phyloP scores from a whole-genome alignment of 2,888 invertebrate species.

The Polymixis flavicincta region DNA sequence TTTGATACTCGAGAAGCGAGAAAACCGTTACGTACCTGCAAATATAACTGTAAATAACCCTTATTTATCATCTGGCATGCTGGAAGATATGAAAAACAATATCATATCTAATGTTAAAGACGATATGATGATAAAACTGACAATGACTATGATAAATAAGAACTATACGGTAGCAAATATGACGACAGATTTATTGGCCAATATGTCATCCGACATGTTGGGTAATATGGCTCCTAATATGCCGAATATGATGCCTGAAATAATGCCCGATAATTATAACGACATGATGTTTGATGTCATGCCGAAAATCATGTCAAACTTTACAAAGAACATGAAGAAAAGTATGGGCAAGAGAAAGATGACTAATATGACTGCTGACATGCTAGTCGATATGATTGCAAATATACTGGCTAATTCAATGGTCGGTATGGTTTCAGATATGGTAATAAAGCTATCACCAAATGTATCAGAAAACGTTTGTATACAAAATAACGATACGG shows the following conservation, averaged over 20 bases:
- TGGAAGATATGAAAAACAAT: conserved; percentile 53
- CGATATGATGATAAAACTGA: conserved; percentile 52
- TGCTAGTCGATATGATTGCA: conserved; percentile 47
- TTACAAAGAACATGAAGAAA: conserved; percentile 38
- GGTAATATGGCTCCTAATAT: conserved; percentile 41
- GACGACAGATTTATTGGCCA: conserved; percentile 39
- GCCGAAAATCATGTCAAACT: conserved; percentile 45
- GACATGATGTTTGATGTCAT: conserved; percentile 22
- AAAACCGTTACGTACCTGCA: conserved; percentile 73
- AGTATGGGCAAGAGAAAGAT: conserved; percentile 15
- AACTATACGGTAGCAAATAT: conserved; percentile 48
- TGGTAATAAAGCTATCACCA: conserved; percentile 27
- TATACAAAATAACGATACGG: conserved; percentile 73
- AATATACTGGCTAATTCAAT: conserved; percentile 54
- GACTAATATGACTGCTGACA: conserved; percentile 49
- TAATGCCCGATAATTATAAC: conserved; percentile 45
- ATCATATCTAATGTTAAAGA: conserved; percentile 57
- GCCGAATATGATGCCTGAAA: conserved; percentile 53
- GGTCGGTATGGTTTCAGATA: conserved; percentile 42
- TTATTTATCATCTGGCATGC: conserved; percentile 37
- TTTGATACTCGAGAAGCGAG: conserved; percentile 75
- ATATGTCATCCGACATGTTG: conserved; percentile 46
- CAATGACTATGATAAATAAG: conserved; percentile 57
- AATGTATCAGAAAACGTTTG: conserved; percentile 68
- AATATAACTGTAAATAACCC: conserved; percentile 54